Conservation (phyloP, 2,888 invertebrate genomes). For the Andrena minutula region DNA sequence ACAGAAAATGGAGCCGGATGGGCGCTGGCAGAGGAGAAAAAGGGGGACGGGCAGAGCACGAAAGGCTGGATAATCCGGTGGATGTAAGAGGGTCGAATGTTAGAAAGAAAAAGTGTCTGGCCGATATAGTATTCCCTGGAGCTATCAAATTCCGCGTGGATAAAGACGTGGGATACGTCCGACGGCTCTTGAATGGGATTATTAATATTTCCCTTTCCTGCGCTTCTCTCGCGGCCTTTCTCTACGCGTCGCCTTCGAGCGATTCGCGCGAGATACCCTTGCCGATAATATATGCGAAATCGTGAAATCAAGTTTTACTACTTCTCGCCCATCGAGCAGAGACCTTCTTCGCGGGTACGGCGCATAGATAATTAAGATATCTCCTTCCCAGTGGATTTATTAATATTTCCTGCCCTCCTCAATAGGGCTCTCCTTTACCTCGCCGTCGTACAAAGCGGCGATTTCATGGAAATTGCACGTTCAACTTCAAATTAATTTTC, state of each 20-base stretch:
- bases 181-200: constrained; percentile 75
- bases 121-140: constrained; percentile 68
- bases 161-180: constrained; percentile 72
- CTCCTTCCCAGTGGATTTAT: constrained; percentile 63
- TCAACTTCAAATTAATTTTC: constrained; percentile 39
- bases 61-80: constrained; percentile 19
- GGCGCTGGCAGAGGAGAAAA: too few species aligned
- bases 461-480: constrained; percentile 35
- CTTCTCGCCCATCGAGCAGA: constrained; percentile 70
- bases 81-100: constrained; percentile 42
- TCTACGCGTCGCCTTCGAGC: constrained; percentile 57
- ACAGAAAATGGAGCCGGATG: neutral
- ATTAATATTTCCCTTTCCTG: constrained; percentile 73
- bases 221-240: constrained; percentile 55
- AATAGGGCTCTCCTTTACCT: constrained; percentile 17
- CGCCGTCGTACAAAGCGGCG: constrained; percentile 19
- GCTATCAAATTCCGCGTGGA: constrained; percentile 73
- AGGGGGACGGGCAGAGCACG: neutral
- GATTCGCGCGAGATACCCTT: constrained; percentile 64
- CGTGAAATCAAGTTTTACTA: constrained; percentile 80
- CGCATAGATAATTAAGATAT: constrained; percentile 76
- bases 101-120: constrained; percentile 43
- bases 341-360: constrained; percentile 56
- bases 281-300: constrained; percentile 77
- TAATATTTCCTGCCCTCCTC: constrained; percentile 61